Base-by-base conservation (phyloP, 2,888 invertebrate species). In the Himalopsyche tibetana region DNA sequence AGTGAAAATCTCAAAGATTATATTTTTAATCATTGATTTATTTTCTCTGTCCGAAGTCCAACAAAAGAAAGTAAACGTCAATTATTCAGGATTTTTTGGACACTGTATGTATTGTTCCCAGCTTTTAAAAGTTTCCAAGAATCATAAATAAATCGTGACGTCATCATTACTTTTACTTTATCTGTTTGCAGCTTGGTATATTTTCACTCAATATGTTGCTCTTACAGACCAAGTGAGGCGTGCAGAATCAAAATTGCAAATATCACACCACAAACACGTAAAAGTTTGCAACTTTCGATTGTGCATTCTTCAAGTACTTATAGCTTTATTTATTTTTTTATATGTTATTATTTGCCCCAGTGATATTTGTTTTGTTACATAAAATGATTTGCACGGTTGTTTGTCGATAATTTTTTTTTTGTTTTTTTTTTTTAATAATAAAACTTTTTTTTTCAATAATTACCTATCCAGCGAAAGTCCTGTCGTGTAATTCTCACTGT, bases 131-230 rank as follows among this genome's bases (percentile, higher is more conserved):
- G 74, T 74, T 74, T 12, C 74, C 28, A 74, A 74, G 28, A 74
- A 74, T 74, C 74, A 74, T 74, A 74, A 74, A 74, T 11, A 74
- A 74, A 74, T 36, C 74, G 63, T 63, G 19, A 63, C 63, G 17
- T 84, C 36, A 42, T 81, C 84, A 84, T 82, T 81, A 38, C 36
- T 84, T 85, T 82, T 83, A 4, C 87, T 86, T 28, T 86, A 83
- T 88, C 82, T 87, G 84, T 84, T 89, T 85, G 84, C 84, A 85
- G 85, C 87, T 84, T 86, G 15, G 80, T 80, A 38, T 36, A 74
- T 84, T 84, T 79, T 84, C 63, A 56, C 82, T 85, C 82, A 82
- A 80, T 85, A 55, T 85, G 80, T 85, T 85, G 74, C 85, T 85
- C 80, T 69, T 74, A 74, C 74, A 74, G 12, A 74, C 74, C 74